A percentile compares a stretch with the other conserved stretches of the same genome.
These are phyloP conservation scores for Nasonia giraulti DNA, from an alignment of 1,140 invertebrate species.

Conservation along the genomic window DNA sequence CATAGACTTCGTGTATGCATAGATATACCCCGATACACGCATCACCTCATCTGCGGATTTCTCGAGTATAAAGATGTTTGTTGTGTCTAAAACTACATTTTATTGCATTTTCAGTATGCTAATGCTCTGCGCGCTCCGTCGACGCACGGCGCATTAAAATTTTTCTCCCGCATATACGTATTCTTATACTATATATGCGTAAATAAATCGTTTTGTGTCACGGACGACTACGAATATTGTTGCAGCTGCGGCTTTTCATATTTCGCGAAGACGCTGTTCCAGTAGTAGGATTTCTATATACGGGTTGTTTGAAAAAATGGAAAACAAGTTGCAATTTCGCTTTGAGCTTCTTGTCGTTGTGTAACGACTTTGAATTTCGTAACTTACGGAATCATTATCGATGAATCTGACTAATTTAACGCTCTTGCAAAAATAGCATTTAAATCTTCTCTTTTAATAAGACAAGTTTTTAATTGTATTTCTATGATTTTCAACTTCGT, in stretches of 20 bases:
- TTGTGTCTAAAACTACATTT: background rate
- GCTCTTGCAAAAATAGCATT: no score
- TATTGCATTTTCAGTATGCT: constrained; percentile 5
- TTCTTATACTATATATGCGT: background rate
- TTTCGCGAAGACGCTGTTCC: background rate
- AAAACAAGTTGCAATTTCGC: background rate
- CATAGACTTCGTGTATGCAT: background rate
- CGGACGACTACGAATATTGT: background rate
- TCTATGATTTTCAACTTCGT: no score
- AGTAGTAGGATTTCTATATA: background rate
- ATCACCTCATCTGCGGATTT: background rate
- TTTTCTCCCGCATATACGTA: background rate
- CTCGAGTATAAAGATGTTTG: background rate
- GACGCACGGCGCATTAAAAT: background rate
- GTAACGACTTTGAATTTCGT: background rate
- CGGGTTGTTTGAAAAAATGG: background rate
- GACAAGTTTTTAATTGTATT: no score
- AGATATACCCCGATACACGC: background rate
- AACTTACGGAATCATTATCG: background rate
- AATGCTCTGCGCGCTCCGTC: background rate
- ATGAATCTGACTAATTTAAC: background rate
- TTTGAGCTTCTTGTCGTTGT: background rate
- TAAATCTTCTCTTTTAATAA: no score
- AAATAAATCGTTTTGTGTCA: constrained; percentile 10
- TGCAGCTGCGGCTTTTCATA: background rate